phyloP scores from a whole-genome alignment of 2,113 vertebrate species.

The Cyprinodon brontotheroides region DNA sequence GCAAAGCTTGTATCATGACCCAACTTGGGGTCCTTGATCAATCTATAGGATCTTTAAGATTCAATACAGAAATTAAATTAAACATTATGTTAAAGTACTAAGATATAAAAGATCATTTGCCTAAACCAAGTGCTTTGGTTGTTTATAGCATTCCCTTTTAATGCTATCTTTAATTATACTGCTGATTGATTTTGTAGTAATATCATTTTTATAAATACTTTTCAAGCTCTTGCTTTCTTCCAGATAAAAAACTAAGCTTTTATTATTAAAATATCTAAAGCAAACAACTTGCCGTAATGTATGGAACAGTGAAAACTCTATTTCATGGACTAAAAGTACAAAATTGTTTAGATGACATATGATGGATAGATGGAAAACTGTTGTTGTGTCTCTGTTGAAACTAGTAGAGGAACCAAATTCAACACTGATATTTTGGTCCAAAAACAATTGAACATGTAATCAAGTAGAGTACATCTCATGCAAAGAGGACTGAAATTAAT shows the following conservation, averaged over 20 bases:
- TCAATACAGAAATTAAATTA: too few relatives aligned
- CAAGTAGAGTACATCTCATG: too few relatives aligned
- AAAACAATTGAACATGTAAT: constrained; percentile 39
- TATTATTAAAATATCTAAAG: neutral
- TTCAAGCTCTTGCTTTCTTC: neutral
- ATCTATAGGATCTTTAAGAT: too few relatives aligned
- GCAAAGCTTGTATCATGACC: too few relatives aligned
- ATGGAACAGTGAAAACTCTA: neutral
- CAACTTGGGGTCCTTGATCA: too few relatives aligned
- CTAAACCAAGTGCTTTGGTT: too few relatives aligned
- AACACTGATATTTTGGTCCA: constrained; percentile 11
- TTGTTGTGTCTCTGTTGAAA: neutral
- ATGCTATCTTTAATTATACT: too few relatives aligned
- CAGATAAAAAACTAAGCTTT: neutral
- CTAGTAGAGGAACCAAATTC: constrained; percentile 5
- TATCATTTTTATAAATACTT: neutral
- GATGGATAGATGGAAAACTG: neutral
- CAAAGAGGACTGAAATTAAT: constrained; percentile 50
- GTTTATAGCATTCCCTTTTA: too few relatives aligned
- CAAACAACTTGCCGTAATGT: neutral
- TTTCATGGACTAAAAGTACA: neutral
- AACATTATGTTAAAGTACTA: too few relatives aligned
- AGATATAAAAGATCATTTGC: too few relatives aligned
- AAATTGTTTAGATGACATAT: neutral
- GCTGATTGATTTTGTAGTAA: too few relatives aligned